A percentile compares a stretch with the other conserved stretches of the same genome.
Evolutionary conservation across 2,113 vertebrate species (phyloP).

Genomic region (Nibea coibor): DNA sequence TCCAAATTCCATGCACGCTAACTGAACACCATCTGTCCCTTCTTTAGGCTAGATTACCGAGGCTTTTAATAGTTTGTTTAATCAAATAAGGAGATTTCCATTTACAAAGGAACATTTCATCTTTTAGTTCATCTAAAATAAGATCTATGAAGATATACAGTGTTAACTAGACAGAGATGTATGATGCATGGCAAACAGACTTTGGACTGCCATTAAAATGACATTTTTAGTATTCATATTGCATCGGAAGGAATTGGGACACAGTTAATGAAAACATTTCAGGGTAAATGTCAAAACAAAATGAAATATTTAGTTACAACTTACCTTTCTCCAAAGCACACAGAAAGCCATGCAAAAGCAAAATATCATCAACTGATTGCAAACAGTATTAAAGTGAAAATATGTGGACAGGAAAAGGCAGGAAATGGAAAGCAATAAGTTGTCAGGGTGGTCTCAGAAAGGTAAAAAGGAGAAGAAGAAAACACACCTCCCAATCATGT

Average conservation of each 20-base stretch:
- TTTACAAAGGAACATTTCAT: neutral
- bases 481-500: neutral
- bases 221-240: neutral
- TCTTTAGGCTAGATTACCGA: rapidly evolving
- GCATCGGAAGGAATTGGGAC: neutral
- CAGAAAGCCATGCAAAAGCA: slow-evolving; percentile 69
- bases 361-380: slow-evolving; percentile 36
- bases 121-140: neutral
- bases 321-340: slow-evolving; percentile 62
- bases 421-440: slow-evolving; percentile 50
- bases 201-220: neutral
- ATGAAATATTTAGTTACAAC: slow-evolving; percentile 4
- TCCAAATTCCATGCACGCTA: slow-evolving; percentile 2
- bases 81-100: too few relatives aligned
- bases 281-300: neutral
- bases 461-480: slow-evolving; percentile 14
- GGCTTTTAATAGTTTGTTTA: too few relatives aligned
- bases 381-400: slow-evolving; percentile 21
- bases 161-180: too few relatives aligned
- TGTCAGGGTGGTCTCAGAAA: slow-evolving; percentile 19
- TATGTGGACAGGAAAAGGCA: slow-evolving; percentile 30
- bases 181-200: too few relatives aligned
- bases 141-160: too few relatives aligned
- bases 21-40: neutral
- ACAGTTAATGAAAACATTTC: neutral